phyloP scores from a whole-genome alignment of 2,888 invertebrate species.

The Caenorhabditis uteleia region DNA sequence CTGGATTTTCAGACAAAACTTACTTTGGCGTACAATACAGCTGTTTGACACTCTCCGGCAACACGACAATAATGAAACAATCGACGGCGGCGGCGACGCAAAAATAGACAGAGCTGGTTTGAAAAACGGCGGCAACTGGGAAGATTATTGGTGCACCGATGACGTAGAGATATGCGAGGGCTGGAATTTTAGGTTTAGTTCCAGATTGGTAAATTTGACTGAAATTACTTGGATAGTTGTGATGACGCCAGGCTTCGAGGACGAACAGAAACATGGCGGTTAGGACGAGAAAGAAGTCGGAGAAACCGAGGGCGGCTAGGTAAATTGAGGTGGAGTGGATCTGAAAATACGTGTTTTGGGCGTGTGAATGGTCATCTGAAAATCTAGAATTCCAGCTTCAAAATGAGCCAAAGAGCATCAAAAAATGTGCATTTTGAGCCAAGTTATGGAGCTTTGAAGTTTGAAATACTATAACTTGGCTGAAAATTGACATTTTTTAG shows the following conservation, averaged over 20 bases:
- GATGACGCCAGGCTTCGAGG: slow-evolving; percentile 68
- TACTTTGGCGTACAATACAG: slow-evolving; percentile 66
- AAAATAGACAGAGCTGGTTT: slow-evolving; percentile 68
- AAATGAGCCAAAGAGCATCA: too few species aligned
- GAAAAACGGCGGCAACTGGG: slow-evolving; percentile 67
- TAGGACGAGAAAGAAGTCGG: slow-evolving; percentile 66
- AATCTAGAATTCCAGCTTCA: too few species aligned
- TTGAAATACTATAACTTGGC: too few species aligned
- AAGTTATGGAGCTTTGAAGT: too few species aligned
- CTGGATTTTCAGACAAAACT: too few species aligned
- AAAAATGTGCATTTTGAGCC: too few species aligned
- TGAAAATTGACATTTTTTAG: too few species aligned
- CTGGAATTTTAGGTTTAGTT: slow-evolving; percentile 38
- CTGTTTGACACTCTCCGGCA: slow-evolving; percentile 50
- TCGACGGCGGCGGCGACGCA: slow-evolving; percentile 68
- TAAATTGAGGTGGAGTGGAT: slow-evolving; percentile 66
- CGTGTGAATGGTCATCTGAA: too few species aligned
- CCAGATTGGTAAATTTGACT: neutral
- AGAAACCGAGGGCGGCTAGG: slow-evolving; percentile 61
- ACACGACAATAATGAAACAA: slow-evolving; percentile 61
- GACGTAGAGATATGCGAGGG: slow-evolving; percentile 62
- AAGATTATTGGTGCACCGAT: slow-evolving; percentile 65
- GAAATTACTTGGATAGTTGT: slow-evolving; percentile 57
- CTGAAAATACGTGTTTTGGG: slow-evolving; percentile 16
- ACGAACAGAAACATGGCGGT: slow-evolving; percentile 69